Base-by-base conservation (phyloP, 2,113 vertebrate genomes). In the Corydoras sp. region DNA sequence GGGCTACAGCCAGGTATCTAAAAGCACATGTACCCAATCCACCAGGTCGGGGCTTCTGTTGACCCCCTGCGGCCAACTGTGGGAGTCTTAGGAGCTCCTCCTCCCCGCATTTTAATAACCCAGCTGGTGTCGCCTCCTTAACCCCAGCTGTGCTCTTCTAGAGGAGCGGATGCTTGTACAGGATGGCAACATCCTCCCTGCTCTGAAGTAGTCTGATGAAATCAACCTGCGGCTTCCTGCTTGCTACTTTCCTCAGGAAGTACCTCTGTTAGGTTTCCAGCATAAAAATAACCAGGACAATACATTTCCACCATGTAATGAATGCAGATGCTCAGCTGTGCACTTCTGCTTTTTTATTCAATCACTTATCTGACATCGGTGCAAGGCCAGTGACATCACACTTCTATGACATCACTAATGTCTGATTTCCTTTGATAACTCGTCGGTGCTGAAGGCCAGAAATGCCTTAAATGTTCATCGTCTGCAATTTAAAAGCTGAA, bases 71-170 rank as follows among this genome's bases (percentile, higher is more conserved):
- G 72, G 18, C 62, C 70, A 54, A 70, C 50, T 24, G 55, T 64
- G 65, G 11, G 64, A 35, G 32, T 35, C 49, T 62, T 48, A 32
- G 54, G 73, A 70, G 63, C 43, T 49, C 68, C 51, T 1, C 59
- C 14, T 31, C 49, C 65, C 60, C 58, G 66, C 68, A 43, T 72
- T 15, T 31, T 66, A 48, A 49, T 71, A 59, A 29, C 73, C 69
- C 79, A 77, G 70, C 76, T 80, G 79, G 73, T 80, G 73, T 80
- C 70, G 76, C 72, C 68, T 70, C 49, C 69, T 67, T 32, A 54
- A 32, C n/a, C 55, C 65, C 79, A 75, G 76, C 79, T 80, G 76
- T 68, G 67, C 70, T 67, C 51, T 73, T 74, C 10, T 62, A 69
- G 53, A 77, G 24, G 72, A 75, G 62, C 55, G 62, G 50, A 66